These are phyloP conservation scores for Neoarius graeffei DNA, from an alignment of 2,113 vertebrate species.

Conservation along the genomic window DNA sequence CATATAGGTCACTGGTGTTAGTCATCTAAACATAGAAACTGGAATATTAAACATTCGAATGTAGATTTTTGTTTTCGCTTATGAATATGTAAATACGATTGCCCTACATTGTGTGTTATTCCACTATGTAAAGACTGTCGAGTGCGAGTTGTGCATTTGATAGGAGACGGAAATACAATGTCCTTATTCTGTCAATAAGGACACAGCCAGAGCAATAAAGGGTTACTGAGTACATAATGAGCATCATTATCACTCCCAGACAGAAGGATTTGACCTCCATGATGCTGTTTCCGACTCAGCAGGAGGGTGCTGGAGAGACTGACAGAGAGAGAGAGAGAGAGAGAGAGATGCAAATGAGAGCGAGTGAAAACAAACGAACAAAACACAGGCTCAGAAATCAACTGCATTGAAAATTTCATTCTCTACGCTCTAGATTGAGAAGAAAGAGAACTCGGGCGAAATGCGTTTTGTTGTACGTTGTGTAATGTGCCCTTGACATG, in stretches of 20 bases:
- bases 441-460: slow-evolving; percentile 48
- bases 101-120: slow-evolving; percentile 11
- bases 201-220: slow-evolving; percentile 36
- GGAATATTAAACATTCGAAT: slow-evolving; percentile 17
- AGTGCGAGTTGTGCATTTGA: slow-evolving; percentile 14
- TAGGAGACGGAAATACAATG: slow-evolving; percentile 15
- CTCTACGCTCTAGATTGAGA: neutral
- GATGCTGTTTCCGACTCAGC: slow-evolving; percentile 39
- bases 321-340: slow-evolving; percentile 26
- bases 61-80: neutral
- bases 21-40: slow-evolving; percentile 3
- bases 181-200: slow-evolving; percentile 45
- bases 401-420: neutral
- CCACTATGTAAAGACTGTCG: neutral
- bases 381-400: neutral
- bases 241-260: slow-evolving; percentile 55
- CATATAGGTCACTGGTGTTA: neutral
- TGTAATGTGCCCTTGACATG: slow-evolving; percentile 79
- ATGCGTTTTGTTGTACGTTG: neutral
- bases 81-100: slow-evolving; percentile 23
- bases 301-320: slow-evolving; percentile 38
- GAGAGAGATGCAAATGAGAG: slow-evolving; percentile 37
- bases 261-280: slow-evolving; percentile 52
- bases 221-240: slow-evolving; percentile 55
- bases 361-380: slow-evolving; percentile 23